A percentile compares a stretch with the other conserved stretches of the same genome.
These are phyloP conservation scores for Dolichallabes microphthalmus DNA, from an alignment of 2,113 vertebrate genomes.

Conservation along the genomic window DNA sequence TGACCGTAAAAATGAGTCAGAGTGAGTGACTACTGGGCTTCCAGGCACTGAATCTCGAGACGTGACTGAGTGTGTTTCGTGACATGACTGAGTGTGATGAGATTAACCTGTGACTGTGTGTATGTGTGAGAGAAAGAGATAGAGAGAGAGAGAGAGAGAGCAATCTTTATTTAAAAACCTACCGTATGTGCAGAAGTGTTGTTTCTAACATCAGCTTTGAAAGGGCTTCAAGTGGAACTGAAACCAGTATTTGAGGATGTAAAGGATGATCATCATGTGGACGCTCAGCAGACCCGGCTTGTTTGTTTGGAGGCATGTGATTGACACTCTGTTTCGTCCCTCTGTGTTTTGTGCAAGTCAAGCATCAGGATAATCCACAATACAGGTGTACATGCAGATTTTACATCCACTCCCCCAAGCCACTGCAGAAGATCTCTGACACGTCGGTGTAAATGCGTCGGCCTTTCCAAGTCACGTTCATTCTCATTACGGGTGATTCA, in stretches of 20 bases:
- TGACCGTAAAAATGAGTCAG: neutral
- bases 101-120: slow-evolving; percentile 6
- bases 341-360: neutral
- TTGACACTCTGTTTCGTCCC: neutral
- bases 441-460: neutral
- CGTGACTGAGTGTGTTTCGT: slow-evolving; percentile 20
- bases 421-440: neutral
- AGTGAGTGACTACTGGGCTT: neutral
- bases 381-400: neutral
- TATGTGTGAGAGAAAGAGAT: neutral
- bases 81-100: slow-evolving; percentile 13
- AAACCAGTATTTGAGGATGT: slow-evolving; percentile 17
- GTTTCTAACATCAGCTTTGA: neutral
- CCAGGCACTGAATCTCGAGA: neutral
- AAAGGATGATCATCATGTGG: neutral
- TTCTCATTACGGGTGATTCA: neutral
- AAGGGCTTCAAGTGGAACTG: neutral
- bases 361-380: neutral
- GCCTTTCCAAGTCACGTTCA: neutral
- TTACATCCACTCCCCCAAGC: neutral
- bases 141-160: neutral
- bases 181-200: neutral
- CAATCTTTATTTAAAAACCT: neutral
- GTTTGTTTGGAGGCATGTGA: neutral
- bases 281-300: neutral